A percentile compares a stretch with the other conserved stretches of the same genome.
These are phyloP conservation scores for Pseudachorutes palmiensis DNA, from an alignment of 1,140 invertebrate species.

Conservation along the genomic window DNA sequence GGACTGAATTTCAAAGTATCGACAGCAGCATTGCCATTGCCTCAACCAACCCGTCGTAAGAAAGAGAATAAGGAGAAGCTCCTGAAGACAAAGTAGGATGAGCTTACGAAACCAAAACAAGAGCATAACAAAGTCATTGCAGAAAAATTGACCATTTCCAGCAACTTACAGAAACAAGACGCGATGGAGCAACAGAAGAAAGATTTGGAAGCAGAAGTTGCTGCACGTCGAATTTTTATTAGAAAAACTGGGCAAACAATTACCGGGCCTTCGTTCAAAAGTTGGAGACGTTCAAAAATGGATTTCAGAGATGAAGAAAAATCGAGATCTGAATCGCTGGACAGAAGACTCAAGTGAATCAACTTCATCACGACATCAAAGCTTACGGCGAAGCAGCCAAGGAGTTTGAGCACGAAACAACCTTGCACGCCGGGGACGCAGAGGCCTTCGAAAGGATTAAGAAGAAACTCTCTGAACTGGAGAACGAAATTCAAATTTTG, in stretches of 20 bases:
- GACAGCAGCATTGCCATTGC: slow-evolving; percentile 14
- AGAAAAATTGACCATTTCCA: slow-evolving; percentile 35
- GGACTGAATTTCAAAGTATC: slow-evolving; percentile 21
- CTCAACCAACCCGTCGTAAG: slow-evolving; percentile 43
- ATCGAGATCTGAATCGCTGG: neutral
- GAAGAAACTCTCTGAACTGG: slow-evolving; percentile 40
- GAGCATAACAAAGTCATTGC: slow-evolving; percentile 26
- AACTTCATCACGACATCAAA: slow-evolving; percentile 19
- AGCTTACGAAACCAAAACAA: slow-evolving; percentile 25
- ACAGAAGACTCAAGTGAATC: slow-evolving; percentile 4
- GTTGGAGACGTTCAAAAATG: slow-evolving; percentile 40
- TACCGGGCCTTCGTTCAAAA: slow-evolving; percentile 44
- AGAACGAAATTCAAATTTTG: slow-evolving; percentile 44
- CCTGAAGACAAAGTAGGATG: slow-evolving; percentile 19
- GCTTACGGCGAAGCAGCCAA: slow-evolving; percentile 25
- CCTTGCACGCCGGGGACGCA: slow-evolving; percentile 42
- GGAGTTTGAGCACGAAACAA: slow-evolving; percentile 27
- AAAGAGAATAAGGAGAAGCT: slow-evolving; percentile 36
- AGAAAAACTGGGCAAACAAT: slow-evolving; percentile 41
- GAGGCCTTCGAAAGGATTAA: slow-evolving; percentile 35
- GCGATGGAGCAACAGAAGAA: slow-evolving; percentile 44
- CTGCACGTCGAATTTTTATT: slow-evolving; percentile 42
- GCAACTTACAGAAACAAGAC: slow-evolving; percentile 42
- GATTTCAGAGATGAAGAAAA: slow-evolving; percentile 27
- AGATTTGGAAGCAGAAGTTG: slow-evolving; percentile 45